Evolutionary conservation across 1,140 invertebrate species (phyloP).

Genomic region (Lepidotrigona ventralis): DNA sequence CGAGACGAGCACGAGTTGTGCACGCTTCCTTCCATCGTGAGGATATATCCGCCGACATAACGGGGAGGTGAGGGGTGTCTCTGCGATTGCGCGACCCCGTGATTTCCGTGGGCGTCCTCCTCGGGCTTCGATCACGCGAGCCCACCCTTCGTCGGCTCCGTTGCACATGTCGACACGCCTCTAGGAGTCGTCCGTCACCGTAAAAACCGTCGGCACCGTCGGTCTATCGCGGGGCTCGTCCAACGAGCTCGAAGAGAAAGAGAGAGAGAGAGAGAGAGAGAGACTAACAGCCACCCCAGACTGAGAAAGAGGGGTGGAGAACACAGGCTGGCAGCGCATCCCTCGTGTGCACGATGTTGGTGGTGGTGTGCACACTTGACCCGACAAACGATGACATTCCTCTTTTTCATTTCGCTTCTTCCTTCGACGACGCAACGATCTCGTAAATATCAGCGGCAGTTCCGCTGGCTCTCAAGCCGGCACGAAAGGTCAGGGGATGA

Average conservation of each 20-base stretch:
- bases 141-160: slow-evolving; percentile 60
- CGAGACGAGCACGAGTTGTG: not conserved
- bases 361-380: slow-evolving; percentile 52
- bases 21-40: slow-evolving; percentile 25
- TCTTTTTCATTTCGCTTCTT: slow-evolving; percentile 55
- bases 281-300: slow-evolving; percentile 15
- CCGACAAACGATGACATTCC: slow-evolving; percentile 65
- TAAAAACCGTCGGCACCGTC: slow-evolving; percentile 67
- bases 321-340: not conserved
- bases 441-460: slow-evolving; percentile 36
- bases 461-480: not conserved
- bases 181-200: slow-evolving; percentile 64
- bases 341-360: not conserved
- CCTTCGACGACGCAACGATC: slow-evolving; percentile 32
- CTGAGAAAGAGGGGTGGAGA: too few relatives aligned
- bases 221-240: slow-evolving; percentile 41
- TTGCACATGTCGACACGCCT: slow-evolving; percentile 69
- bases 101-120: slow-evolving; percentile 64
- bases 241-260: not conserved
- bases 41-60: slow-evolving; percentile 34
- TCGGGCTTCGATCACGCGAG: slow-evolving; percentile 61
- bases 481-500: slow-evolving; percentile 27
- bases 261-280: too few relatives aligned
- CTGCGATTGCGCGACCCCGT: slow-evolving; percentile 65
- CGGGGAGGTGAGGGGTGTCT: slow-evolving; percentile 23